A percentile compares a stretch with the other conserved stretches of the same genome.
Conservation (phyloP, 2,888 invertebrate genomes). For the Lepeophtheirus nordmannii region DNA sequence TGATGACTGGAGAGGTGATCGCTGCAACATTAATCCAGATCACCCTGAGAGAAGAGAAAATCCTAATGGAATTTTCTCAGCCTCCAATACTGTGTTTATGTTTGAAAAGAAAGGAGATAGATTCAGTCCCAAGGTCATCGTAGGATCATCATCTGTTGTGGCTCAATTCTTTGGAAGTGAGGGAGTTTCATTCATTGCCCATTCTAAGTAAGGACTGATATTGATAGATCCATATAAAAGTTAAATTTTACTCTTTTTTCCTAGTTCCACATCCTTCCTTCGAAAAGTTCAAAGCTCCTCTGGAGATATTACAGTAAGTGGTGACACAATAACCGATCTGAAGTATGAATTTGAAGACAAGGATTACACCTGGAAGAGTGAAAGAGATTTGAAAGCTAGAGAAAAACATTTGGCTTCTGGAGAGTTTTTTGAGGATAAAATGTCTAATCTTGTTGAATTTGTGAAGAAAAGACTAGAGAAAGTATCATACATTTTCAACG, state of each 20-base stretch:
- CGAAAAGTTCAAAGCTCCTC: constrained; percentile 2
- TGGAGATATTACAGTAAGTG: constrained; percentile 22
- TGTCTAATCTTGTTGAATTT: neutral
- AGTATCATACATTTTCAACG: neutral
- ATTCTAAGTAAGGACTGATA: neutral
- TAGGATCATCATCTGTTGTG: neutral
- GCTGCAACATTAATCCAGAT: neutral
- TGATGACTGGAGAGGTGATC: constrained; percentile 17
- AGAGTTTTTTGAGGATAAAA: neutral
- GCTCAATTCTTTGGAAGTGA: constrained; percentile 19
- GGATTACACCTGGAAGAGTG: constrained; percentile 20
- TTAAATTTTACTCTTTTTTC: neutral
- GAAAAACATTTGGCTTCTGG: constrained; percentile 11
- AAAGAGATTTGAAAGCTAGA: constrained; percentile 19
- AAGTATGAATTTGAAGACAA: constrained; percentile 23
- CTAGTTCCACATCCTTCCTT: constrained; percentile 12
- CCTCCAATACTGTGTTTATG: constrained; percentile 4
- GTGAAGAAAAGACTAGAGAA: neutral
- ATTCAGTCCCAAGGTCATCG: neutral
- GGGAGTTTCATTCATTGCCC: constrained; percentile 1
- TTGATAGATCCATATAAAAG: neutral
- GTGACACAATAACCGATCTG: constrained; percentile 12
- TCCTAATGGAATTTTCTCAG: constrained; percentile 6
- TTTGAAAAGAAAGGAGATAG: constrained; percentile 11
- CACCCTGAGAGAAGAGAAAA: neutral